Evolutionary conservation across 2,888 invertebrate genomes (phyloP).

Genomic region (Dasysyrphus tricinctus): DNA sequence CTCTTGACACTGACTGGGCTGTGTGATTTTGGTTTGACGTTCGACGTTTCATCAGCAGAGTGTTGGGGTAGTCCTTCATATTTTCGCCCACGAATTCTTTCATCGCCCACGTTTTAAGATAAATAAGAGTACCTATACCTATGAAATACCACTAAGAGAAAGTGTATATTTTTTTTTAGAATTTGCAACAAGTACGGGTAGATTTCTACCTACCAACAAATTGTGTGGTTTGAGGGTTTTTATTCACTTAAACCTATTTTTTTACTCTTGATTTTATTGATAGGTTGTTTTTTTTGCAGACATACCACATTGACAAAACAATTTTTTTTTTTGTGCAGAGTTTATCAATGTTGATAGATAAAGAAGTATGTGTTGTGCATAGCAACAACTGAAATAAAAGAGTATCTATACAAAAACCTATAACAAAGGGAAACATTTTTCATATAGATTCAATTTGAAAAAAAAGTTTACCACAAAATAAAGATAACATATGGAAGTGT

Average conservation of each 20-base stretch:
- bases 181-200: neutral
- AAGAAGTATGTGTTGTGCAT: neutral
- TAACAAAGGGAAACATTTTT: neutral
- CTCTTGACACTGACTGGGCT: neutral
- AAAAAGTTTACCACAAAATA: neutral
- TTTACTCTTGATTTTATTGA: neutral
- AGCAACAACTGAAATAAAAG: constrained; percentile 18
- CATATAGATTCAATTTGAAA: neutral
- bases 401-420: neutral
- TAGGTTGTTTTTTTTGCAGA: constrained; percentile 6
- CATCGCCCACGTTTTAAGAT: neutral
- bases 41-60: constrained; percentile 1
- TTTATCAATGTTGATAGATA: constrained; percentile 15
- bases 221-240: neutral
- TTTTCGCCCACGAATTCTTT: constrained; percentile 31
- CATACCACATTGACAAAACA: constrained; percentile 4
- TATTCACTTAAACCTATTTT: neutral
- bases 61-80: constrained; percentile 61
- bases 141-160: constrained; percentile 3
- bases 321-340: neutral
- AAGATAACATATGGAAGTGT: constrained; percentile 23
- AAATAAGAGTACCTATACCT: neutral
- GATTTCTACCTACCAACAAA: neutral
- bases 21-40: neutral
- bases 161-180: constrained; percentile 14